Evolutionary conservation across 2,888 invertebrate species (phyloP).

Genomic region (Cryptocheilus praepositus): DNA sequence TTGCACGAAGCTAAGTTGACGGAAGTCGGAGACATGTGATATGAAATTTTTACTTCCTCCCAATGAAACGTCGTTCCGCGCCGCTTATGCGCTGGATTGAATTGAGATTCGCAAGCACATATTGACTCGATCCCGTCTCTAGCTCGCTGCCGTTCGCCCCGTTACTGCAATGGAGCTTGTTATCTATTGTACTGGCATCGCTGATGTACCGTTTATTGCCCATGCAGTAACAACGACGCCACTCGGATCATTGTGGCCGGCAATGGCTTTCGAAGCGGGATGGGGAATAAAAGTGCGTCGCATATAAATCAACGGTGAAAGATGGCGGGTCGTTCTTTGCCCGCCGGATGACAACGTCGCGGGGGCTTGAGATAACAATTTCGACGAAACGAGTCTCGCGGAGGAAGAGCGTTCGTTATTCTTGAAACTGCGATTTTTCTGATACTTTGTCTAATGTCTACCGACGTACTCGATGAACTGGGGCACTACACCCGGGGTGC

Average conservation of each 20-base stretch:
- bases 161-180: slow-evolving; percentile 54
- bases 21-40: too few relatives aligned
- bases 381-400: not conserved
- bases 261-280: slow-evolving; percentile 32
- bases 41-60: too few relatives aligned
- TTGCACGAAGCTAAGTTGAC: too few relatives aligned
- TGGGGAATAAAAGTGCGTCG: not conserved
- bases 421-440: too few relatives aligned
- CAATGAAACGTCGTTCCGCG: too few relatives aligned
- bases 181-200: slow-evolving; percentile 48
- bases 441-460: too few relatives aligned
- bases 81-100: not conserved
- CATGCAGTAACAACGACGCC: slow-evolving; percentile 39
- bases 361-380: not conserved
- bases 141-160: not conserved
- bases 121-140: not conserved
- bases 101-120: not conserved
- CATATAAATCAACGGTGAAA: slow-evolving; percentile 2
- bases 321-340: slow-evolving; percentile 5
- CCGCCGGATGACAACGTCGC: too few relatives aligned
- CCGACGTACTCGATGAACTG: too few relatives aligned
- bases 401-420: too few relatives aligned
- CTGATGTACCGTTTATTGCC: slow-evolving; percentile 57
- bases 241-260: slow-evolving; percentile 35
- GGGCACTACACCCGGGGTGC: too few relatives aligned